A percentile compares a stretch with the other conserved stretches of the same genome.
Evolutionary conservation across 2,113 vertebrate genomes (phyloP).

Genomic region (Hyperopisus bebe): DNA sequence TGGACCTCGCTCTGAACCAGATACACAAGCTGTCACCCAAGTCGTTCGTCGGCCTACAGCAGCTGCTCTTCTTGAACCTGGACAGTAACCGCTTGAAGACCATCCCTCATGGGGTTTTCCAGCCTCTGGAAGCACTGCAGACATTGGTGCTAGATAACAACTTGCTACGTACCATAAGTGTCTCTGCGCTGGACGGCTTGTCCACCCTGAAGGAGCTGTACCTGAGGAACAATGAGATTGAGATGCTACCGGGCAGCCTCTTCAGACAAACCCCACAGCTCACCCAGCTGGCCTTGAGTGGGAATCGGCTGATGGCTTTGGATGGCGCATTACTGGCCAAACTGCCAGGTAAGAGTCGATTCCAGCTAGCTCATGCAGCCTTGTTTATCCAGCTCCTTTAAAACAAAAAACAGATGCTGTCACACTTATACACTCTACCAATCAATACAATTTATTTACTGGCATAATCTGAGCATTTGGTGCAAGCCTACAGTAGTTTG

Average conservation of each 20-base stretch:
- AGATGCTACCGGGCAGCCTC: slow-evolving; percentile 47
- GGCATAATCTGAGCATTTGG: not conserved
- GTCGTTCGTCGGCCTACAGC: slow-evolving; percentile 56
- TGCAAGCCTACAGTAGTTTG: not conserved
- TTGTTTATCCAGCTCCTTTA: not conserved
- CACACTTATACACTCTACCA: not conserved
- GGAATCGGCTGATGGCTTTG: slow-evolving; percentile 60
- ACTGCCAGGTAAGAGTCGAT: slow-evolving; percentile 48
- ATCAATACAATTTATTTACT: not conserved
- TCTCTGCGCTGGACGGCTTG: slow-evolving; percentile 50
- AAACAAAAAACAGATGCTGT: not conserved
- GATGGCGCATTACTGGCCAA: slow-evolving; percentile 52
- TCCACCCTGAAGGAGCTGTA: slow-evolving; percentile 60
- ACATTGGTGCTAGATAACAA: slow-evolving; percentile 68
- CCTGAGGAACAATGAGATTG: slow-evolving; percentile 60
- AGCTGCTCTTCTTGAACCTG: slow-evolving; percentile 64
- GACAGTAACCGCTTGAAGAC: slow-evolving; percentile 62
- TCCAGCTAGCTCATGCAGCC: not conserved
- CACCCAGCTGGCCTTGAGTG: slow-evolving; percentile 58
- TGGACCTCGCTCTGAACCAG: slow-evolving; percentile 61
- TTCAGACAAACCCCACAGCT: slow-evolving; percentile 57
- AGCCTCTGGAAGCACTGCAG: slow-evolving; percentile 48
- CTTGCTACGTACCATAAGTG: slow-evolving; percentile 45
- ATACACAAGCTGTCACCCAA: slow-evolving; percentile 57
- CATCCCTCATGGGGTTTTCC: slow-evolving; percentile 47